Conservation (phyloP, 2,888 invertebrate species). For the Sepiola atlantica region DNA sequence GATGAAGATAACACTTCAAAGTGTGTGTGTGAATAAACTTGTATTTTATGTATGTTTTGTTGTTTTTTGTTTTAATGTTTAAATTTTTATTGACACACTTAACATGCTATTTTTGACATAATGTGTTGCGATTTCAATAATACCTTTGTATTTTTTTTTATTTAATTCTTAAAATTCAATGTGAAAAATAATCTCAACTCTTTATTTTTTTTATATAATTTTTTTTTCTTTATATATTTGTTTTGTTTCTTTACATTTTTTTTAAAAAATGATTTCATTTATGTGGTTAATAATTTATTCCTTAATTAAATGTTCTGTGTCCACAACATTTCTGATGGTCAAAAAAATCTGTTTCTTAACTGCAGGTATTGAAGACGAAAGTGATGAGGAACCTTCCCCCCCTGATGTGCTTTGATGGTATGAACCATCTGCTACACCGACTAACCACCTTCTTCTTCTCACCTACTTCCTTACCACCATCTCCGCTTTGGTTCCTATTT, state of each 20-base stretch:
- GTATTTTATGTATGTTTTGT: too few species aligned
- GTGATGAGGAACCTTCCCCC: conserved; percentile 9
- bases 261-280: neutral
- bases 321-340: neutral
- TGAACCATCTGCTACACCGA: neutral
- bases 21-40: too few species aligned
- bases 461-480: neutral
- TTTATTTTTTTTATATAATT: neutral
- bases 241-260: too few species aligned
- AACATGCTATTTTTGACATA: neutral
- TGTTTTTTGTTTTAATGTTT: neutral
- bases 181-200: neutral
- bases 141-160: neutral
- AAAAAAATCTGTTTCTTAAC: neutral
- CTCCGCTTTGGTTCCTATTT: neutral
- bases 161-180: neutral
- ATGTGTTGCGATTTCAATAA: neutral
- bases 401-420: conserved; percentile 9
- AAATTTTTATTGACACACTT: neutral
- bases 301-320: neutral
- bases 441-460: neutral
- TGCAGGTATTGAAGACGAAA: conserved; percentile 22
- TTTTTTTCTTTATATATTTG: too few species aligned
- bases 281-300: neutral
- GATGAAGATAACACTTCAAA: too few species aligned